Evolutionary conservation across 2,113 vertebrate species (phyloP).

Genomic region (Lophochroa leadbeateri): DNA sequence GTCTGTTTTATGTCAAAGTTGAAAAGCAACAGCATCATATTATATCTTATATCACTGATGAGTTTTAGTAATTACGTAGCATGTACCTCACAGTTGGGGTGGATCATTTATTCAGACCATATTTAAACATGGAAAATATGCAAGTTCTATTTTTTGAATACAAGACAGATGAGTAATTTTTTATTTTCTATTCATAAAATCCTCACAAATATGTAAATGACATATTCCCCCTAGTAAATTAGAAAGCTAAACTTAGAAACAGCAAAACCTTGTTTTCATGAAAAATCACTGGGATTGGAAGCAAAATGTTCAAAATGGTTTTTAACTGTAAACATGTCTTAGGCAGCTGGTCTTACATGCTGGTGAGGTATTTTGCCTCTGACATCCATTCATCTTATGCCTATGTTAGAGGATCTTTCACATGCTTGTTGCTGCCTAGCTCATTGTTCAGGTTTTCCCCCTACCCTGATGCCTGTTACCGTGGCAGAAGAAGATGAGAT

Average conservation of each 20-base stretch:
- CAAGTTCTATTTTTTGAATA: neutral
- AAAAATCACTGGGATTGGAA: neutral
- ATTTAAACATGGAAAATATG: neutral
- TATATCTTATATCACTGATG: neutral
- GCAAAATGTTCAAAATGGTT: neutral
- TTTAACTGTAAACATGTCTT: neutral
- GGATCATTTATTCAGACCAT: neutral
- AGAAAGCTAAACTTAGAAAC: neutral
- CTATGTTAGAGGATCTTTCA: neutral
- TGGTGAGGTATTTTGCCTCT: neutral
- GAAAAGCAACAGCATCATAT: neutral
- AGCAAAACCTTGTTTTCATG: neutral
- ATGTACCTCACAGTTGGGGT: neutral
- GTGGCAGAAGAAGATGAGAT: neutral
- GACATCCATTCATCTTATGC: neutral
- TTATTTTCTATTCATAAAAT: neutral
- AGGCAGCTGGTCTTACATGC: neutral
- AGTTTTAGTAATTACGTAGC: neutral
- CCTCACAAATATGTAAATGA: neutral
- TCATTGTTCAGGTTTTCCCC: neutral
- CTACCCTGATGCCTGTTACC: neutral
- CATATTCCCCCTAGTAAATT: neutral
- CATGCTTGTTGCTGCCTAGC: neutral
- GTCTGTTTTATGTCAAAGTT: neutral
- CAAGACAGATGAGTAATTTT: neutral